These are phyloP conservation scores for Drosophila hamatofila DNA, from an alignment of 2,888 invertebrate genomes.

Conservation along the genomic window DNA sequence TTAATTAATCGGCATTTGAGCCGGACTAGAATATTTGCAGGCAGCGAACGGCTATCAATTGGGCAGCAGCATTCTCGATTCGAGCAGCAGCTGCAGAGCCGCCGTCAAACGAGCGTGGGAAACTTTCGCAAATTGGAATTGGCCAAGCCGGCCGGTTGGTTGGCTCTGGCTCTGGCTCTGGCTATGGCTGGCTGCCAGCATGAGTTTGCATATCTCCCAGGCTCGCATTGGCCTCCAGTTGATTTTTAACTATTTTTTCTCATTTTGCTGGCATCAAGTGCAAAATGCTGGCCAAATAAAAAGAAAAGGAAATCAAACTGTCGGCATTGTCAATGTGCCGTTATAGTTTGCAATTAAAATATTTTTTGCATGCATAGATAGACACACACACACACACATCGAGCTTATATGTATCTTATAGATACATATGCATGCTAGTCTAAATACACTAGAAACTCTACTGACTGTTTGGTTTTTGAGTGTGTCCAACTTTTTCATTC, in stretches of 20 bases:
- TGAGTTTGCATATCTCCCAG: slow-evolving; percentile 53
- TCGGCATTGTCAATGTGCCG: slow-evolving; percentile 29
- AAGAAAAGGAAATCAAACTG: background rate
- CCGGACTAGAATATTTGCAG: slow-evolving; percentile 65
- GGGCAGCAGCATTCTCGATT: slow-evolving; percentile 45
- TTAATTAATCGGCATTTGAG: slow-evolving; percentile 62
- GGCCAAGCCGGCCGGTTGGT: slow-evolving; percentile 32
- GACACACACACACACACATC: too few relatives aligned
- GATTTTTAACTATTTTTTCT: slow-evolving; percentile 10
- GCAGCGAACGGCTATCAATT: slow-evolving; percentile 38
- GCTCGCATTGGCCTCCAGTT: slow-evolving; percentile 8
- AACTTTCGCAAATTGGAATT: slow-evolving; percentile 43
- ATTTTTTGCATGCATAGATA: slow-evolving; percentile 6
- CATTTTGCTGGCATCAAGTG: slow-evolving; percentile 39
- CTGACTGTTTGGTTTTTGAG: background rate
- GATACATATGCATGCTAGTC: background rate
- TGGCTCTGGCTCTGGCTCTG: background rate
- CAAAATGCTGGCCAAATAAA: slow-evolving; percentile 19
- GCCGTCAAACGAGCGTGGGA: slow-evolving; percentile 47
- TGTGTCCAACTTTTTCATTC: background rate
- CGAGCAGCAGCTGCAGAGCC: slow-evolving; percentile 51
- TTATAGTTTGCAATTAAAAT: slow-evolving; percentile 49
- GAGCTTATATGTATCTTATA: background rate
- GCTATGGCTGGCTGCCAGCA: slow-evolving; percentile 11
- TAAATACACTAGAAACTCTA: background rate